phyloP scores from a whole-genome alignment of 2,113 vertebrate genomes.

The Pygoscelis antarcticus region DNA sequence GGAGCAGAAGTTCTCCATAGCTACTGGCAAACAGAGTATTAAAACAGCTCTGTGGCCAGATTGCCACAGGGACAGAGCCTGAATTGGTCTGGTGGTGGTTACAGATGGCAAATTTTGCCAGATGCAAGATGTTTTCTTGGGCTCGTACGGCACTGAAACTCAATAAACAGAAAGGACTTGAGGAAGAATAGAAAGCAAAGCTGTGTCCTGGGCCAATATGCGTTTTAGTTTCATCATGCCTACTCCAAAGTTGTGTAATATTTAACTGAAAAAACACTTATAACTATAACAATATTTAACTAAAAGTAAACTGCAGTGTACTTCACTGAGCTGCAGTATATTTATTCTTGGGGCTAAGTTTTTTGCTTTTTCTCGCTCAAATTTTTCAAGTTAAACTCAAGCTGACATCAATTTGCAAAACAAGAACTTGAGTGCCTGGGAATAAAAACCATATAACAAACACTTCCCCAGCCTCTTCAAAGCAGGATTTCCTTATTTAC shows the following conservation, averaged over 20 bases:
- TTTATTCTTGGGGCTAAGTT: background rate
- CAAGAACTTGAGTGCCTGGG: background rate
- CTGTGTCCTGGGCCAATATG: background rate
- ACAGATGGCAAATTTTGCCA: background rate
- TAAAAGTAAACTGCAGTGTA: background rate
- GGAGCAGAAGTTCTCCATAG: background rate
- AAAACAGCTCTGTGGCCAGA: background rate
- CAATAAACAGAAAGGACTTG: background rate
- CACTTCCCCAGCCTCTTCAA: background rate
- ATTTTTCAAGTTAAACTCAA: background rate
- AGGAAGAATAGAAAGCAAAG: background rate
- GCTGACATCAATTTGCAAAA: background rate
- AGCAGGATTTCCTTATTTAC: conserved; percentile 66
- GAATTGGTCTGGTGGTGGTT: background rate
- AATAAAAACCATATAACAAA: background rate
- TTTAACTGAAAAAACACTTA: conserved; percentile 36
- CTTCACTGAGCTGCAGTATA: background rate
- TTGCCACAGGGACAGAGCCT: background rate
- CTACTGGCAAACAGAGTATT: background rate
- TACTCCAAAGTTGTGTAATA: conserved; percentile 33
- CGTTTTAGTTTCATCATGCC: background rate
- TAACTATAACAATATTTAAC: conserved; percentile 46
- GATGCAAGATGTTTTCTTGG: background rate
- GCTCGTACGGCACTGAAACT: background rate
- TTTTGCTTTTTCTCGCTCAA: background rate